phyloP scores from a whole-genome alignment of 2,113 vertebrate species.

The Sus scrofa region T2T-Sscrofa CM000818.6:104955001-104955500 shows the following conservation, averaged over 20 bases:
- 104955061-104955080: not conserved
- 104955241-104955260: not conserved
- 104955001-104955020: not conserved
- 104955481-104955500: too few species aligned
- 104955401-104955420: too few species aligned
- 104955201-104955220: not conserved
- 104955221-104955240: not conserved
- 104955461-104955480: too few species aligned
- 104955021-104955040: not conserved
- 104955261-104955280: not conserved
- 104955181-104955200: not conserved
- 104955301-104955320: not conserved
- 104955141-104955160: not conserved
- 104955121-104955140: not conserved
- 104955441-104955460: too few species aligned
- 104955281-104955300: not conserved
- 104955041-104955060: not conserved
- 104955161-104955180: not conserved
- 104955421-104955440: too few species aligned
- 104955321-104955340: not conserved
- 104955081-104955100: not conserved
- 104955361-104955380: too few species aligned
- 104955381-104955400: too few species aligned
- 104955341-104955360: not conserved
- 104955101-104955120: not conserved